Percentiles rank a stretch among this genome's conserved stretches.
Evolutionary conservation across 2,797 vertebrate species (phyloP).

Genomic region (Sebastes nivosus): DNA sequence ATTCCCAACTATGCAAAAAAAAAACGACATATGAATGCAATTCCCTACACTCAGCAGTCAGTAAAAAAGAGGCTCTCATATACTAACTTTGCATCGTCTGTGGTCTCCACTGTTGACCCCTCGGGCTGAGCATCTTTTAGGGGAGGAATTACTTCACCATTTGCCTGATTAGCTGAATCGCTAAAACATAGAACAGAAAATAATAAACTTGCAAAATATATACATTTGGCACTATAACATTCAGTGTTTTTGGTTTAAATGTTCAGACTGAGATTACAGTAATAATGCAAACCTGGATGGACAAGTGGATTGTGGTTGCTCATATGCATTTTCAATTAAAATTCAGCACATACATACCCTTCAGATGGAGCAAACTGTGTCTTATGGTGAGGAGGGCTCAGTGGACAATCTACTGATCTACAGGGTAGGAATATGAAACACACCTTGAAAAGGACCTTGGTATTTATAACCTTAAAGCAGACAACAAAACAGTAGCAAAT

Average conservation of each 20-base stretch:
- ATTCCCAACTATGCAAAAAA: constrained; percentile 20
- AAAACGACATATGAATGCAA: background rate
- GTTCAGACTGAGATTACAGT: constrained; percentile 1
- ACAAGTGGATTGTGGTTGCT: background rate
- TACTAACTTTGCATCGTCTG: constrained; percentile 47
- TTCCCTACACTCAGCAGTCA: background rate
- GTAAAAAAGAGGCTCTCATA: background rate
- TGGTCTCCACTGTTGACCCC: constrained; percentile 19
- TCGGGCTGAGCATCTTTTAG: constrained; percentile 10
- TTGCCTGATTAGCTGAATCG: constrained; percentile 17
- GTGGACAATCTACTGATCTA: constrained; percentile 35
- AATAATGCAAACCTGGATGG: constrained; percentile 14
- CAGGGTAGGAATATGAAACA: constrained; percentile 17
- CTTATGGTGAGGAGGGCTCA: constrained; percentile 10
- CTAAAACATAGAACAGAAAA: constrained; percentile 23
- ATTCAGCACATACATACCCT: constrained; percentile 27
- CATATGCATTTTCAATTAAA: constrained; percentile 15
- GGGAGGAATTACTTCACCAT: constrained; percentile 1
- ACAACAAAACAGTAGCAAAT: background rate
- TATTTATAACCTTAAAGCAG: background rate
- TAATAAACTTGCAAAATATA: background rate
- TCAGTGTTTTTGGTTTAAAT: constrained; percentile 16
- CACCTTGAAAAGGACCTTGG: background rate
- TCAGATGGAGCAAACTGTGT: background rate
- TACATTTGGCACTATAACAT: background rate